Evolutionary conservation across 2,888 invertebrate genomes (phyloP).

Genomic region (Chrysodeixis includens): DNA sequence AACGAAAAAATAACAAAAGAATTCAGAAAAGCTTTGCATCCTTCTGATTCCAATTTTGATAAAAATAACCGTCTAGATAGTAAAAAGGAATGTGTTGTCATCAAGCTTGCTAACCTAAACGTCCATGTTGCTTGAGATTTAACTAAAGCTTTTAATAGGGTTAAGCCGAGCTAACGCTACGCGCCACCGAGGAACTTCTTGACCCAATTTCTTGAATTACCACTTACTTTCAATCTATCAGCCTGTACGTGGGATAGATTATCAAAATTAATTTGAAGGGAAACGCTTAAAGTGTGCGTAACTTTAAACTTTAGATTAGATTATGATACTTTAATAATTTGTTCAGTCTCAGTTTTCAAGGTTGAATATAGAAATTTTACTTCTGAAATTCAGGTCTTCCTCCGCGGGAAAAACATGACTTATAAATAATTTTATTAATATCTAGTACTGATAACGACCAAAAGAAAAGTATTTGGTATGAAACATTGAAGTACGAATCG

Average conservation of each 20-base stretch:
- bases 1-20: neutral
- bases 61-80: no score
- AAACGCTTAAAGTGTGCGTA: neutral
- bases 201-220: conserved; percentile 22
- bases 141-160: conserved; percentile 31
- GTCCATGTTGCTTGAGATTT: conserved; percentile 15
- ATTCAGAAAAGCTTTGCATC: neutral
- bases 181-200: conserved; percentile 19
- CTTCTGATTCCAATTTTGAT: neutral
- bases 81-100: neutral
- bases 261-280: conserved; percentile 14
- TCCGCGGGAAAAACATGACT: neutral
- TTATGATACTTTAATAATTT: neutral
- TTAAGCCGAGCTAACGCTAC: conserved; percentile 17
- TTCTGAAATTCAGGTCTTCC: neutral
- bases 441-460: no score
- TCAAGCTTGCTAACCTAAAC: neutral
- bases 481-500: neutral
- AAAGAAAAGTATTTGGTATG: no score
- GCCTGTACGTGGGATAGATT: conserved; percentile 13
- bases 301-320: neutral
- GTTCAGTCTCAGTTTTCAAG: neutral
- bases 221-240: conserved; percentile 16
- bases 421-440: neutral
- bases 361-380: neutral